Conservation (phyloP, 2,888 invertebrate species). For the Pseudococcus longispinus region DNA sequence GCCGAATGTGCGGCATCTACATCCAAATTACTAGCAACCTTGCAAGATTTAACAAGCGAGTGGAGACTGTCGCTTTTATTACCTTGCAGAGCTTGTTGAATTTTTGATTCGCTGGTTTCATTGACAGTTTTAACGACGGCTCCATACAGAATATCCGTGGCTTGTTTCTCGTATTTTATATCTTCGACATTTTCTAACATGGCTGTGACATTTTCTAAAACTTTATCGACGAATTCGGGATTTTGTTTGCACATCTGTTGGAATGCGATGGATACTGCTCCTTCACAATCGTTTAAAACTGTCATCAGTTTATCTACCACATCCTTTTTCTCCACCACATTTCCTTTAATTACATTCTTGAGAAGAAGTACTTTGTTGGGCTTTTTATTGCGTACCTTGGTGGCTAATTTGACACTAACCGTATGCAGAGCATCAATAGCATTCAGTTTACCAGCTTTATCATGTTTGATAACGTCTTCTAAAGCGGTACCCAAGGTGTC, state of each 20-base stretch:
- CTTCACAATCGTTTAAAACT: slow-evolving; percentile 63
- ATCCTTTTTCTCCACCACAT: slow-evolving; percentile 67
- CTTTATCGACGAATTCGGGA: slow-evolving; percentile 68
- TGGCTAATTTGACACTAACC: not conserved
- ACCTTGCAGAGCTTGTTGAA: slow-evolving; percentile 67
- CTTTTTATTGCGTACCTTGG: slow-evolving; percentile 60
- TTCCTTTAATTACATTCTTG: slow-evolving; percentile 71
- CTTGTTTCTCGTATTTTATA: slow-evolving; percentile 68
- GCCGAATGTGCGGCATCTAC: slow-evolving; percentile 63
- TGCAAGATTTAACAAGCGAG: slow-evolving; percentile 69
- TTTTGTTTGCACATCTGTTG: slow-evolving; percentile 66
- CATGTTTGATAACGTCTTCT: not conserved
- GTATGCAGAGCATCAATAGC: slow-evolving; percentile 21
- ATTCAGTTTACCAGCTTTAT: not conserved
- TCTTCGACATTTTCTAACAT: slow-evolving; percentile 60
- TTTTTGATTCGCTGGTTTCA: slow-evolving; percentile 69
- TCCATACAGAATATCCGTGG: slow-evolving; percentile 71
- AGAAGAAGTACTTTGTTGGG: slow-evolving; percentile 65
- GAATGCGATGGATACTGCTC: too few species aligned
- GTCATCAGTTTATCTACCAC: slow-evolving; percentile 70
- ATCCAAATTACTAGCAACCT: slow-evolving; percentile 64
- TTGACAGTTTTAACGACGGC: slow-evolving; percentile 74
- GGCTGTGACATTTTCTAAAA: slow-evolving; percentile 69
- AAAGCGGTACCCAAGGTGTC: slow-evolving; percentile 4
- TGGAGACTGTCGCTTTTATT: slow-evolving; percentile 65